Conservation (phyloP, 2,888 invertebrate genomes). For the Entomobrya multifasciata region DNA sequence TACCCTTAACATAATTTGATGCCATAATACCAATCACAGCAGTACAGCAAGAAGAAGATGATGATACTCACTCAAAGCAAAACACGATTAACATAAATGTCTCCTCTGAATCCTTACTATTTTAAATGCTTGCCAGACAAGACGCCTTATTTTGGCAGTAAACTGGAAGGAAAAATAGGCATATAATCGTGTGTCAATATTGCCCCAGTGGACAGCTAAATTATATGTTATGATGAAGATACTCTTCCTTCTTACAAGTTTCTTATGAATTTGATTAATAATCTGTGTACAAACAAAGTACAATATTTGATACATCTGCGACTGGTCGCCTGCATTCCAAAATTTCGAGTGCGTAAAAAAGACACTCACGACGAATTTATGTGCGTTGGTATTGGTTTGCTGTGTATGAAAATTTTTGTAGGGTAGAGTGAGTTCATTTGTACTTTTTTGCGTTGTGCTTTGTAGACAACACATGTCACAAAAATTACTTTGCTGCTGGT, state of each 20-base stretch:
- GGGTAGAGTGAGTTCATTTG: no score
- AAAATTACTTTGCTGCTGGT: conserved; percentile 8
- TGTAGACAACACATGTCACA: background rate
- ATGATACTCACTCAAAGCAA: no score
- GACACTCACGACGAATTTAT: conserved; percentile 29
- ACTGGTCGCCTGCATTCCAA: no score
- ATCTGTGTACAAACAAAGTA: conserved; percentile 32
- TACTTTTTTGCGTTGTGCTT: no score
- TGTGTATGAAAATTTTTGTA: background rate
- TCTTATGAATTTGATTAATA: conserved; percentile 33
- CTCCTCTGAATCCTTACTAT: background rate
- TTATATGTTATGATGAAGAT: conserved; percentile 46
- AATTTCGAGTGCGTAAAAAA: background rate
- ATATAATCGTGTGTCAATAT: conserved; percentile 14
- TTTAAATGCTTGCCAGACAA: conserved; percentile 14
- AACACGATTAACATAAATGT: background rate
- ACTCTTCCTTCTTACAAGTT: conserved; percentile 59
- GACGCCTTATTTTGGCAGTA: background rate
- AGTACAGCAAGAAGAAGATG: no score
- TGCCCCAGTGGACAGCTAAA: conserved; percentile 60
- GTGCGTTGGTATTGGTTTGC: background rate
- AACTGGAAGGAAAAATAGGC: conserved; percentile 67
- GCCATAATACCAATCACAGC: background rate
- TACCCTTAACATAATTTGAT: background rate
- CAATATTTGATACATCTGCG: no score